Evolutionary conservation across 2,113 vertebrate genomes (phyloP).

Genomic region (Pangasianodon hypophthalmus): DNA sequence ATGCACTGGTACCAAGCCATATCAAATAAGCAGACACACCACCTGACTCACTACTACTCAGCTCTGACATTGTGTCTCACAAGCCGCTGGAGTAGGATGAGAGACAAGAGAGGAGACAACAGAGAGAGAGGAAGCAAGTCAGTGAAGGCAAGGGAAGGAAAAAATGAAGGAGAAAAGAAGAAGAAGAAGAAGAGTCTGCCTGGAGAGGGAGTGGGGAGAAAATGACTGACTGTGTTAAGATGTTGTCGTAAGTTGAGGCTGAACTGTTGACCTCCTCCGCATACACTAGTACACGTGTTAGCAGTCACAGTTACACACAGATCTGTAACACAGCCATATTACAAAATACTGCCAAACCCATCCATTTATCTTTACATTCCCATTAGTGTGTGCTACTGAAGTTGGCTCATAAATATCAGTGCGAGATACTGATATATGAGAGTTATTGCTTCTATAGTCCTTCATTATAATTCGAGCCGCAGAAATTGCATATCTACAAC

Average conservation of each 20-base stretch:
- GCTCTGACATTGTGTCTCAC: conserved; percentile 44
- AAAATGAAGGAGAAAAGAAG: conserved; percentile 9
- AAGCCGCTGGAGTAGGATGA: conserved; percentile 27
- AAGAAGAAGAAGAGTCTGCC: background rate
- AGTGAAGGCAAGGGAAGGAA: background rate
- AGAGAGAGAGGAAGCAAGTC: conserved; percentile 17
- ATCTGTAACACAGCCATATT: background rate
- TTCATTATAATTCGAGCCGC: conserved; percentile 37
- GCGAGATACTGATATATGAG: conserved; percentile 30
- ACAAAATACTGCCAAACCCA: background rate
- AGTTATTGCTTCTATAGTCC: conserved; percentile 38
- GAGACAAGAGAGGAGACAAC: conserved; percentile 29
- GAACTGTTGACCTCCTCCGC: conserved; percentile 32
- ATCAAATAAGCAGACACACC: conserved; percentile 64
- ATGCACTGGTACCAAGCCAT: conserved; percentile 59
- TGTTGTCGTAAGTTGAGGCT: background rate
- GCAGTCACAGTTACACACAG: conserved; percentile 20
- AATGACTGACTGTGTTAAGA: background rate
- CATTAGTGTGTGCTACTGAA: conserved; percentile 39
- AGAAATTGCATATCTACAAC: conserved; percentile 41
- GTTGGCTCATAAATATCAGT: conserved; percentile 46
- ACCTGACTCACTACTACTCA: conserved; percentile 48
- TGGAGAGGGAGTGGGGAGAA: background rate
- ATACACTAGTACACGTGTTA: conserved; percentile 25
- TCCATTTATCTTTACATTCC: conserved; percentile 42